Evolutionary conservation across 1,140 invertebrate genomes (phyloP).

Genomic region (Telenomus remus): DNA sequence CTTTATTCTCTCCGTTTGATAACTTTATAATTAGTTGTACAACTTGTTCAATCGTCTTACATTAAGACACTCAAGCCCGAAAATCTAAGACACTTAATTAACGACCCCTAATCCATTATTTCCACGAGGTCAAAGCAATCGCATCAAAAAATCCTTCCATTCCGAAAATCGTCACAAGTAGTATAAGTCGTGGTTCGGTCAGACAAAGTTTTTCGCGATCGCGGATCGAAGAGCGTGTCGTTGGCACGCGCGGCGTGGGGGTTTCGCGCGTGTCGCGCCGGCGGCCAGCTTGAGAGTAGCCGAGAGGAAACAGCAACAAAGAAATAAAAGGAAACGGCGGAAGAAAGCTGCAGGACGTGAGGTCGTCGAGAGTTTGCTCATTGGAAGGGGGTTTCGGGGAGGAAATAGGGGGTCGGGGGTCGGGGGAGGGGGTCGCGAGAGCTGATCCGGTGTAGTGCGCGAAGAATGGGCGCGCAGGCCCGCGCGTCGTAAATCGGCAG

Average conservation of each 20-base stretch:
- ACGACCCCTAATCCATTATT: too few relatives aligned
- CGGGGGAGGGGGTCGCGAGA: constrained; percentile 3
- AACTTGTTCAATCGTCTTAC: too few relatives aligned
- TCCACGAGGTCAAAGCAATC: too few relatives aligned
- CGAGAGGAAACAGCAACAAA: background rate
- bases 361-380: too few relatives aligned
- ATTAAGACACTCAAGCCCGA: too few relatives aligned
- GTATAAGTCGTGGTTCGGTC: background rate
- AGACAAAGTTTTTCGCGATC: constrained; percentile 36
- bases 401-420: background rate
- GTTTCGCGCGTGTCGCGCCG: constrained; percentile 14
- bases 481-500: constrained; percentile 48
- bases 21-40: too few relatives aligned
- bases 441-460: constrained; percentile 11
- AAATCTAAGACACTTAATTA: too few relatives aligned
- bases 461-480: constrained; percentile 30
- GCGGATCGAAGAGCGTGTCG: constrained; percentile 20
- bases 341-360: constrained; percentile 4
- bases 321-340: background rate
- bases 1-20: too few relatives aligned
- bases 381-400: background rate
- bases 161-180: too few relatives aligned
- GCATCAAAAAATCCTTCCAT: too few relatives aligned
- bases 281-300: background rate
- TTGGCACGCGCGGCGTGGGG: constrained; percentile 5